These are phyloP conservation scores for Serilophus lunatus DNA, from an alignment of 2,113 vertebrate genomes.

Conservation along the genomic window DNA sequence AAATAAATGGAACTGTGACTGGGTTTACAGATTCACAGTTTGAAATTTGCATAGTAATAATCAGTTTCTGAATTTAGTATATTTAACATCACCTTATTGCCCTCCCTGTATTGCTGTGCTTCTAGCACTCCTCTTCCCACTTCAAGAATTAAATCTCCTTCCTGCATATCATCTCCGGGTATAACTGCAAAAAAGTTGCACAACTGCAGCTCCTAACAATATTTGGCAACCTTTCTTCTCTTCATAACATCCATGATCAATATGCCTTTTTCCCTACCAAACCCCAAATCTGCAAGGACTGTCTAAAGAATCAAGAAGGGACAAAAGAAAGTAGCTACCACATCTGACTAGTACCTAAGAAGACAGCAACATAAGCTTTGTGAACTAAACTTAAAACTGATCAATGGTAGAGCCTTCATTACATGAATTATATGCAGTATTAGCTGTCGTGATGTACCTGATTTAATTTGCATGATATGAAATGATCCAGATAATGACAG, in stretches of 20 bases:
- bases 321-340: neutral
- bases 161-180: neutral
- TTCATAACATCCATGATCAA: neutral
- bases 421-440: neutral
- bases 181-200: neutral
- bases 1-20: neutral
- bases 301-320: neutral
- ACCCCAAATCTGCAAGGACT: neutral
- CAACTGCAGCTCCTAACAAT: neutral
- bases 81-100: neutral
- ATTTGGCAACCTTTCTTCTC: neutral
- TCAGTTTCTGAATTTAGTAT: neutral
- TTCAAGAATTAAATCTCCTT: neutral
- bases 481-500: constrained; percentile 26
- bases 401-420: neutral
- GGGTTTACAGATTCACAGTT: neutral
- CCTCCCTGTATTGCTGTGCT: neutral
- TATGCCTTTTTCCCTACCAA: neutral
- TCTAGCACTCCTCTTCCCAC: neutral
- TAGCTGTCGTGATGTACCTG: neutral
- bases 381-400: neutral
- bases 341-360: neutral
- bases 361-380: neutral
- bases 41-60: neutral
- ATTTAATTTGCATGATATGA: constrained; percentile 31